Base-by-base conservation (phyloP, 1,140 invertebrate species). In the Heterodera schachtii region DNA sequence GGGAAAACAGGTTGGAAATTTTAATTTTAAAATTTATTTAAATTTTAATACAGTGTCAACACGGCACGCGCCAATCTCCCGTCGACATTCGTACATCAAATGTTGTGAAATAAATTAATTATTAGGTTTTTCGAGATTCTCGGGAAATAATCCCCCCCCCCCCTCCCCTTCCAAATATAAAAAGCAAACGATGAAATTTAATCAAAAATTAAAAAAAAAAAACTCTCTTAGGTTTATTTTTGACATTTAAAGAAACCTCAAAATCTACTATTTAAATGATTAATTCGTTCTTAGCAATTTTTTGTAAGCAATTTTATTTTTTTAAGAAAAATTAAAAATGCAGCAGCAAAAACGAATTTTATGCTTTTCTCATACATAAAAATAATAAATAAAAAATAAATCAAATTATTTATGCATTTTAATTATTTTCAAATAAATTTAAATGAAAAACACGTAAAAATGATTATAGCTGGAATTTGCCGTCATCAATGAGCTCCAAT, bases 31-130 rank as follows among this genome's bases (percentile, higher is more conserved):
- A 52, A 8, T 52, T 6, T 52, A 52, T 52, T 52, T 64, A n/a
- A n/a, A n/a, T 64, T 64, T n/a, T n/a, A 16, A 64, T 3, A 64
- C 57, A 75, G 9, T 89, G 88, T 66, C 71, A 77, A 13, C 67
- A 79, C n/a, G 88, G 89, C 16, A 73, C 82, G 19, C 86, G 85
- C 4, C 88, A 89, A 80, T 89, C 88, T 19, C 88, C 88, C 13
- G 83, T 89, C 66, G 88, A 89, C 69, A 88, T 89, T 82, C 81
- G 86, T 16, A 66, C 85, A n/a, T 73, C 75, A 7, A 85, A 90
- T 82, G 86, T 90, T 70, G 31, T 31, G 31, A 31, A 31, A 31
- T 31, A 31, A 31, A 31, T 31, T 31, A 31, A 31, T 31, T 31
- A 31, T 31, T n/a, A n/a, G n/a, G n/a, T n/a, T n/a, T n/a, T n/a